Evolutionary conservation across 2,888 invertebrate species (phyloP), one percentile per base, ranked within the genome.

Genomic region (Meiosimyza platycephala): DNA sequence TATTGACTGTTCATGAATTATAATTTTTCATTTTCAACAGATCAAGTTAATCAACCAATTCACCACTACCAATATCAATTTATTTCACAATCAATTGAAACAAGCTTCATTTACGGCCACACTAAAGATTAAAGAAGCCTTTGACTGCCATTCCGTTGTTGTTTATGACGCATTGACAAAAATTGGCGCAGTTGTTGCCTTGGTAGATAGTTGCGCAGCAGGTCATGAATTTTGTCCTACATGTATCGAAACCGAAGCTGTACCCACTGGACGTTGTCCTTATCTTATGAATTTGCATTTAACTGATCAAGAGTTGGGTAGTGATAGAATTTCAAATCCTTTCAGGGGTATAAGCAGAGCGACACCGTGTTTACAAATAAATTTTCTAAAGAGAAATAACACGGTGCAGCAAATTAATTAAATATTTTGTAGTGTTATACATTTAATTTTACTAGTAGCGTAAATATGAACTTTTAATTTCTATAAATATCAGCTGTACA

Each of bases 291-390:
- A 70, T 7, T 76, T 75, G 75, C 74, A 75, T 74, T 69, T 77
- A 54, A 28, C 60, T 1, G 70, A 73, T 16, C 69, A 72, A 11
- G 76, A 76, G 50, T 59, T 74, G 60, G 64, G 64, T 7, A 66
- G 16, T 18, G 77, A 75, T 2, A 75, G 74, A 55, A 77, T 75
- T 62, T 65, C 62, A 11, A 78, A 78, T 69, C 76, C 77, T 6
- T 76, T 78, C 51, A 78, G 74, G 55, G 74, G 74, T 12, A 60
- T 76, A 7, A 68, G 71, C 33, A 75, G 71, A 52, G 63, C 75
- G 6, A 76, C 75, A 54, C 74, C 76, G 9, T 76, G 77, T 59
- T 55, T 78, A 22, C 76, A 76, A 22, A 60, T 78, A n/a, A 78
- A 76, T 75, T 77, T 77, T 51, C 67, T 73, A 16, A 74, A 67